Percentiles rank a stretch among this genome's conserved stretches.
These are phyloP conservation scores for Lasioglossum marginatum DNA, from an alignment of 2,888 invertebrate species.

Conservation along the genomic window DNA sequence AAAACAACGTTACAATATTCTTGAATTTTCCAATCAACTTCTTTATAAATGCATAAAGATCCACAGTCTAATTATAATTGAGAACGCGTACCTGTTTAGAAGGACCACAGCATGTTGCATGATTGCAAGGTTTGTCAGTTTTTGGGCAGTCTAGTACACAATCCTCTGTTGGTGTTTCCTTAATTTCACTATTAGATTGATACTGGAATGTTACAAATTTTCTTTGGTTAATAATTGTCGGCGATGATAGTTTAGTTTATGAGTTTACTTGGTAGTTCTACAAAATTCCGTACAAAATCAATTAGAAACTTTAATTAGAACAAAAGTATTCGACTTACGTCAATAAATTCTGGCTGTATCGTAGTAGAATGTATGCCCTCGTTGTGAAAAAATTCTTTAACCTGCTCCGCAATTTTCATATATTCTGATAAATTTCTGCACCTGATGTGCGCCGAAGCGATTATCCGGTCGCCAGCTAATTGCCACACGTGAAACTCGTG, in stretches of 20 bases:
- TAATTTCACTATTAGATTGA: slow-evolving; percentile 84
- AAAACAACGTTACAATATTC: too few species aligned
- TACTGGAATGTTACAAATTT: slow-evolving; percentile 78
- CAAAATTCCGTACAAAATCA: neutral
- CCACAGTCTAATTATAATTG: neutral
- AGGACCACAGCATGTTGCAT: slow-evolving; percentile 95
- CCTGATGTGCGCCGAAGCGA: slow-evolving; percentile 98
- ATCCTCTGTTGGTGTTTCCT: slow-evolving; percentile 86
- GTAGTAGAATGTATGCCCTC: slow-evolving; percentile 99
- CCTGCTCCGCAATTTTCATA: slow-evolving; percentile 98
- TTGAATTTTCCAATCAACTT: too few species aligned
- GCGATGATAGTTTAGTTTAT: neutral
- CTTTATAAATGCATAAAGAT: too few species aligned
- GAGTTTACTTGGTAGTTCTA: neutral
- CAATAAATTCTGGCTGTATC: slow-evolving; percentile 98
- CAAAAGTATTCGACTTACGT: slow-evolving; percentile 86
- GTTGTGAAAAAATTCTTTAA: slow-evolving; percentile 98
- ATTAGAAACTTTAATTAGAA: neutral
- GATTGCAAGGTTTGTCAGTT: slow-evolving; percentile 92
- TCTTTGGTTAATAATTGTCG: neutral
- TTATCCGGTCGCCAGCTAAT: slow-evolving; percentile 97
- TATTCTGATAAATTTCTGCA: slow-evolving; percentile 98
- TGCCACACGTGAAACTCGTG: slow-evolving; percentile 99
- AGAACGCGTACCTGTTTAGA: slow-evolving; percentile 88
- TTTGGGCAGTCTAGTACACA: slow-evolving; percentile 96